A percentile compares a stretch with the other conserved stretches of the same genome.
Evolutionary conservation across 2,113 vertebrate genomes (phyloP).

Genomic region (Lophius piscatorius): DNA sequence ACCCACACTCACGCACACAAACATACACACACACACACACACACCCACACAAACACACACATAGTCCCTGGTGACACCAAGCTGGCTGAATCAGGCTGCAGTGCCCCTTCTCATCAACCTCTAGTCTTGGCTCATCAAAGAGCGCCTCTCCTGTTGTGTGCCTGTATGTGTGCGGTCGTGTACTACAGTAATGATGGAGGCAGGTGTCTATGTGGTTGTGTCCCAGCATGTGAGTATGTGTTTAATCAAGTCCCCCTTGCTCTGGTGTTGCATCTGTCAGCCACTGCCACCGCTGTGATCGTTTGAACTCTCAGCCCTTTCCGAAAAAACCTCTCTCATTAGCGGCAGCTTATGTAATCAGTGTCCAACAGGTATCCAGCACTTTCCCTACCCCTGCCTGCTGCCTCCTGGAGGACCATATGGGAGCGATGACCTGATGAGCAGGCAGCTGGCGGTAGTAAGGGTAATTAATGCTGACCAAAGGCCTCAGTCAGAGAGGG

Average conservation of each 20-base stretch:
- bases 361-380: constrained; percentile 77
- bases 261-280: constrained; percentile 75
- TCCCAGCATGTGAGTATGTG: constrained; percentile 31
- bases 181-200: constrained; percentile 34
- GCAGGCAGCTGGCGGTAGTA: constrained; percentile 68
- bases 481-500: constrained; percentile 58
- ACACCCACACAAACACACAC: constrained; percentile 25
- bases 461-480: constrained; percentile 76
- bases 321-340: constrained; percentile 75
- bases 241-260: constrained; percentile 73
- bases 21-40: constrained; percentile 34
- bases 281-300: constrained; percentile 71
- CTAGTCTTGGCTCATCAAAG: constrained; percentile 76
- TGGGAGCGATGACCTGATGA: constrained; percentile 73
- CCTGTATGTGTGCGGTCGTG: constrained; percentile 39
- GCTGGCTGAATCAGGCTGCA: constrained; percentile 69
- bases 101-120: constrained; percentile 75
- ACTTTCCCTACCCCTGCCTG: constrained; percentile 62
- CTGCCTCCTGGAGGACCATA: constrained; percentile 70
- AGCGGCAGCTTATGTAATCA: constrained; percentile 81
- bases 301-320: constrained; percentile 79
- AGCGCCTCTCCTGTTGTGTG: constrained; percentile 57
- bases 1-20: constrained; percentile 28
- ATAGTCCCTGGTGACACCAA: constrained; percentile 49
- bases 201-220: constrained; percentile 51